phyloP scores from a whole-genome alignment of 2,888 invertebrate species.

The Chrysomela aeneicollis region DNA sequence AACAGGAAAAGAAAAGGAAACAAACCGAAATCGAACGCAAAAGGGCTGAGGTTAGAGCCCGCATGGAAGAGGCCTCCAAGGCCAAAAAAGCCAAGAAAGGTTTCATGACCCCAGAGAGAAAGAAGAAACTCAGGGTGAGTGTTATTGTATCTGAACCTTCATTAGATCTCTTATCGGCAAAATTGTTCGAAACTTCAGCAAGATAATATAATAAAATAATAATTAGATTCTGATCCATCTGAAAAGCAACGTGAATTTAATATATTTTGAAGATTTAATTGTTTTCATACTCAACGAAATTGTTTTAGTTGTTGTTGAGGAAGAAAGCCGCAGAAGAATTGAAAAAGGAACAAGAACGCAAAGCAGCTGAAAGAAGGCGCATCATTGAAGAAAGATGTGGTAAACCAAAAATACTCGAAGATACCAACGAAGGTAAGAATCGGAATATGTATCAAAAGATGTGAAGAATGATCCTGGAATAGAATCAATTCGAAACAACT shows the following conservation, averaged over 20 bases:
- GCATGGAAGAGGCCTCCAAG: conserved; percentile 98
- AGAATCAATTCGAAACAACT: not conserved
- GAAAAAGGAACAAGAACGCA: conserved; percentile 99
- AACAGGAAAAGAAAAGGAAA: conserved; percentile 95
- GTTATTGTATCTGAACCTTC: too few species aligned
- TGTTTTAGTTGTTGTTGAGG: conserved; percentile 91
- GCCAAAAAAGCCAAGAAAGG: conserved; percentile 99
- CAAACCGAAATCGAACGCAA: conserved; percentile 98
- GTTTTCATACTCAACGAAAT: conserved; percentile 16
- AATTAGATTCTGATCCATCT: too few species aligned
- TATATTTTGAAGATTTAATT: too few species aligned
- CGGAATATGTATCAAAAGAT: not conserved
- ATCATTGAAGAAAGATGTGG: conserved; percentile 96
- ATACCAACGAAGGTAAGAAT: conserved; percentile 89
- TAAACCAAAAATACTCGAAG: conserved; percentile 88
- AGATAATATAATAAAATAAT: too few species aligned
- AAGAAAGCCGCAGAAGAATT: conserved; percentile 99
- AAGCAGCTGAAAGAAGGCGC: conserved; percentile 97
- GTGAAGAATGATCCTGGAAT: not conserved
- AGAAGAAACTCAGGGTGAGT: conserved; percentile 99
- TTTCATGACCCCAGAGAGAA: conserved; percentile 99
- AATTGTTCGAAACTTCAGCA: too few species aligned
- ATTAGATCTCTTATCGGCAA: too few species aligned
- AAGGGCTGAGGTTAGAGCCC: conserved; percentile 98
- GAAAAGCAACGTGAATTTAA: too few species aligned